Evolutionary conservation across 2,888 invertebrate genomes (phyloP).

Genomic region (Dicyrtomina minuta): DNA sequence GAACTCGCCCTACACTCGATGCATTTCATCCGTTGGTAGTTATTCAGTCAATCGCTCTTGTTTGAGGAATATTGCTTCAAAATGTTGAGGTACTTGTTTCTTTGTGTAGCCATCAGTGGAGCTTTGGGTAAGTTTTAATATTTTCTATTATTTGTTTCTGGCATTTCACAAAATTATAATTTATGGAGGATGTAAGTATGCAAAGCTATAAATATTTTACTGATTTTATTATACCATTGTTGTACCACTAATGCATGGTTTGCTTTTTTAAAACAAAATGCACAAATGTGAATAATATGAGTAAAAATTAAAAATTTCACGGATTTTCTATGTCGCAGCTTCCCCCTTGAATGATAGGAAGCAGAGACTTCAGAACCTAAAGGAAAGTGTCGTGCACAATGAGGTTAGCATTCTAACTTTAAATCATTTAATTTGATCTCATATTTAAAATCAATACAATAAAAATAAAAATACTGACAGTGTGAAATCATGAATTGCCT

Average conservation of each 20-base stretch:
- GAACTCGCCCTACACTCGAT: too few species aligned
- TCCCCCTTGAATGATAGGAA: slow-evolving; percentile 10
- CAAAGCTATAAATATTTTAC: too few species aligned
- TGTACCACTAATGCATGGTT: too few species aligned
- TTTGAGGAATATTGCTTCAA: too few species aligned
- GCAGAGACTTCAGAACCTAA: slow-evolving; percentile 10
- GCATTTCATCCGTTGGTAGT: too few species aligned
- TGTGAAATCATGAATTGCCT: background rate
- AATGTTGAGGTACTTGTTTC: slow-evolving; percentile 18
- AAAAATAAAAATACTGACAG: background rate
- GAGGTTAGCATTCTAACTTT: slow-evolving; percentile 10
- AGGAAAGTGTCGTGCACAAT: background rate
- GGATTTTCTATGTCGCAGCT: slow-evolving; percentile 14
- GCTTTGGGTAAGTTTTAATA: slow-evolving; percentile 27
- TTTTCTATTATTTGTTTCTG: too few species aligned
- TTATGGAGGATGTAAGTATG: too few species aligned
- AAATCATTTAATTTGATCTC: background rate
- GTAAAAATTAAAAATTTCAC: background rate
- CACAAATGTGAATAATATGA: too few species aligned
- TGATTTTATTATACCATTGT: too few species aligned
- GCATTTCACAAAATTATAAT: too few species aligned
- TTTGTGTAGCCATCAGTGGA: slow-evolving; percentile 13
- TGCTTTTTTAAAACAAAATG: too few species aligned
- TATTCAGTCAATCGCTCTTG: too few species aligned
- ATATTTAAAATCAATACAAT: background rate